Percentiles rank a stretch among this genome's conserved stretches.
These are phyloP conservation scores for Anguilla obscura DNA, from an alignment of 2,797 vertebrate species.

Conservation along the genomic window DNA sequence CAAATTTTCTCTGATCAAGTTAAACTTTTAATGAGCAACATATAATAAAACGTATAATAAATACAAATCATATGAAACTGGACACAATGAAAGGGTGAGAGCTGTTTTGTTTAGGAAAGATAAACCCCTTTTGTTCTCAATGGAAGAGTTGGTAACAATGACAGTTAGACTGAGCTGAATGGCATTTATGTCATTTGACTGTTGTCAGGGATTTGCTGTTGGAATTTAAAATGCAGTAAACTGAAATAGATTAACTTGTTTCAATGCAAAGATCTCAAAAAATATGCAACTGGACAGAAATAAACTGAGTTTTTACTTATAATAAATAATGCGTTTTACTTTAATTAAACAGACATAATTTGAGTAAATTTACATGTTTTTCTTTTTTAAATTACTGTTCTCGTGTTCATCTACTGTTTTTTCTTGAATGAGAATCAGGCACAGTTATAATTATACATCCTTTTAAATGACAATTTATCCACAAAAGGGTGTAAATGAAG, in stretches of 20 bases:
- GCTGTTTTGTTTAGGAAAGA: not conserved
- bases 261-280: not conserved
- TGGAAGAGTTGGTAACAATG: not conserved
- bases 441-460: not conserved
- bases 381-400: not conserved
- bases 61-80: not conserved
- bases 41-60: not conserved
- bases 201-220: not conserved
- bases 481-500: not conserved
- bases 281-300: not conserved
- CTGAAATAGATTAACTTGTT: not conserved
- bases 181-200: not conserved
- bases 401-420: not conserved
- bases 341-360: not conserved
- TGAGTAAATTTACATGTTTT: not conserved
- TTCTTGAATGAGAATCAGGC: not conserved
- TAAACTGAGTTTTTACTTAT: not conserved
- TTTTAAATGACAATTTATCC: not conserved
- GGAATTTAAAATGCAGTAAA: not conserved
- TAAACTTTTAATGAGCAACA: not conserved
- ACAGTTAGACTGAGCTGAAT: not conserved
- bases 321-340: not conserved
- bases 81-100: not conserved
- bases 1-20: not conserved
- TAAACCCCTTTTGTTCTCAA: not conserved